Evolutionary conservation across 2,888 invertebrate genomes (phyloP).

Genomic region (Acleris holmiana): DNA sequence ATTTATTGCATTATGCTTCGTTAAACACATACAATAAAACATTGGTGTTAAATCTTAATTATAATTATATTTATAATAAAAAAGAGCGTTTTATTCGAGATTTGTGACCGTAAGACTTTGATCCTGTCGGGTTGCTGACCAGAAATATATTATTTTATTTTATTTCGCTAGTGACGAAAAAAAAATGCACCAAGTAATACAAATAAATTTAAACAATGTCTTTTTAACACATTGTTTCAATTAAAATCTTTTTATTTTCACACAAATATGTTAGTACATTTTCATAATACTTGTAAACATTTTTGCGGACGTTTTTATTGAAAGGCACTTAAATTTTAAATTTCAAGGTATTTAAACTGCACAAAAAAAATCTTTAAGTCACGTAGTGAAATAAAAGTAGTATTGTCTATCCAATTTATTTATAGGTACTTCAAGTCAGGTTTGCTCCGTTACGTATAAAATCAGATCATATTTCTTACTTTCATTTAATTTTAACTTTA

Average conservation of each 20-base stretch:
- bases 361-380: too few species aligned
- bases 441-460: conserved; percentile 48
- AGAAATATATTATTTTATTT: conserved; percentile 7
- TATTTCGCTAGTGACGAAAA: background rate
- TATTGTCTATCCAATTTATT: background rate
- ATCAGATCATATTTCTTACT: conserved; percentile 67
- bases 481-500: conserved; percentile 48
- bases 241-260: too few species aligned
- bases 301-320: too few species aligned
- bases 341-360: too few species aligned
- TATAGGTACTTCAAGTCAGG: conserved; percentile 5
- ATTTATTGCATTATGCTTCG: conserved; percentile 74
- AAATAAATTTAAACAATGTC: too few species aligned
- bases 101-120: conserved; percentile 36
- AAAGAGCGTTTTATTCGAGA: conserved; percentile 35
- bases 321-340: too few species aligned
- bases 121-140: conserved; percentile 16
- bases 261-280: too few species aligned
- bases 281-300: too few species aligned
- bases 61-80: conserved; percentile 32
- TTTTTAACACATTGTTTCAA: too few species aligned
- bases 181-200: background rate
- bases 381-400: too few species aligned
- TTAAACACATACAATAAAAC: conserved; percentile 74
- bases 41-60: conserved; percentile 63